These are phyloP conservation scores for Leucosticte australis DNA, from an alignment of 2,113 vertebrate species.

Conservation along the genomic window DNA sequence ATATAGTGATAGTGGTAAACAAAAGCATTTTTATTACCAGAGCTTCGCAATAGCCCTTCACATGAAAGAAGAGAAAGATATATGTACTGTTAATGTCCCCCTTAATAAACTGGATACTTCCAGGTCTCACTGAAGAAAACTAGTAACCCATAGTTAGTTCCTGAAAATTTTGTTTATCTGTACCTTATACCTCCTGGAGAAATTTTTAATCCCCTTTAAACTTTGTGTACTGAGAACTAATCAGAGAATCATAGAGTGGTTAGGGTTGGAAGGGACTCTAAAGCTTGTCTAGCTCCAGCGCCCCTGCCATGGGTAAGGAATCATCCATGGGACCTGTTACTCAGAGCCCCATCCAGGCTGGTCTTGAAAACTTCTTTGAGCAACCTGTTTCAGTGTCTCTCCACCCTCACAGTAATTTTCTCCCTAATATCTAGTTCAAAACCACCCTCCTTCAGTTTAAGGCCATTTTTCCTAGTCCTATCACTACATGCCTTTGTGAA, in stretches of 20 bases:
- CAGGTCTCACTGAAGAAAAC: background rate
- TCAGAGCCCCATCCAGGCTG: background rate
- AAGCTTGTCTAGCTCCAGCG: background rate
- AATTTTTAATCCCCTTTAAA: background rate
- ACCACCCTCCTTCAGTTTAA: background rate
- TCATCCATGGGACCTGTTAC: background rate
- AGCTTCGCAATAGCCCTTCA: background rate
- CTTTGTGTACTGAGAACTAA: background rate
- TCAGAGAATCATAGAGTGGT: background rate
- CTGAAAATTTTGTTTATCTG: background rate
- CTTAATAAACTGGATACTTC: background rate
- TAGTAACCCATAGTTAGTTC: background rate
- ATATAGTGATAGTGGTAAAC: background rate
- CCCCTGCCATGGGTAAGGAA: background rate
- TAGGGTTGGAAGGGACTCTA: background rate
- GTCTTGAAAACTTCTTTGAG: background rate
- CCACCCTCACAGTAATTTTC: background rate
- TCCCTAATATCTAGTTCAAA: background rate
- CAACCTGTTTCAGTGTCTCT: background rate
- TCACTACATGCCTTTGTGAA: background rate
- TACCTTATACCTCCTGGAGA: background rate
- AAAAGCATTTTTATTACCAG: background rate
- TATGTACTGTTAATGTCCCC: background rate
- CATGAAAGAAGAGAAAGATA: background rate
- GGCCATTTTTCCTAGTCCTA: background rate